Evolutionary conservation across 2,888 invertebrate species (phyloP).

Genomic region (Platycheirus rosarum): DNA sequence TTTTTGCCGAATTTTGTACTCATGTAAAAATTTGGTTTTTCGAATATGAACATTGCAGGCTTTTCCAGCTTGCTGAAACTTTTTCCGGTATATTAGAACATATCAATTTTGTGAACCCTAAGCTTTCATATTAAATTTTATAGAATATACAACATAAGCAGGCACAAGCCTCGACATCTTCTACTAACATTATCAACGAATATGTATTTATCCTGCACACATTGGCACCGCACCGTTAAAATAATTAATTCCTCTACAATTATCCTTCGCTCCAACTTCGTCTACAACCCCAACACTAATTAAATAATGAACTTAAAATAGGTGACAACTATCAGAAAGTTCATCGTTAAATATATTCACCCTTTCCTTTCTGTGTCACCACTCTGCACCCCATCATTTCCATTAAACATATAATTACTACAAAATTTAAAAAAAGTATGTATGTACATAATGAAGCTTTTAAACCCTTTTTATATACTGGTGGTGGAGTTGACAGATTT

Average conservation of each 20-base stretch:
- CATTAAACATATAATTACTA: slow-evolving; percentile 67
- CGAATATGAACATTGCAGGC: too few species aligned
- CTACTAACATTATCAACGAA: not conserved
- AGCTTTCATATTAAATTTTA: not conserved
- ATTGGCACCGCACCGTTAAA: not conserved
- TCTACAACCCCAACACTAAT: slow-evolving; percentile 48
- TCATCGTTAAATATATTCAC: slow-evolving; percentile 58
- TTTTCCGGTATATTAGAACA: too few species aligned
- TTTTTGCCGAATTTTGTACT: too few species aligned
- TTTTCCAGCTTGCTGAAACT: too few species aligned
- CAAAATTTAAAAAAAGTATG: slow-evolving; percentile 25
- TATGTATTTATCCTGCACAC: not conserved
- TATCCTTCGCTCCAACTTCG: slow-evolving; percentile 18
- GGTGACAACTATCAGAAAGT: slow-evolving; percentile 70
- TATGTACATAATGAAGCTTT: slow-evolving; percentile 9
- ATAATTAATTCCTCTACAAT: slow-evolving; percentile 29
- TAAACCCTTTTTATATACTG: not conserved
- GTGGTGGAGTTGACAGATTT: slow-evolving; percentile 35
- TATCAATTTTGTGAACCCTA: too few species aligned
- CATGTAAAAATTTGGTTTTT: too few species aligned
- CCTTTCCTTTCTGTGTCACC: not conserved
- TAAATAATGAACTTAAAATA: slow-evolving; percentile 71
- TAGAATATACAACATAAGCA: too few species aligned
- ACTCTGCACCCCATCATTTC: slow-evolving; percentile 10
- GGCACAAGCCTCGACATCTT: not conserved